Conservation (phyloP, 2,888 invertebrate species). For the Trypoxylon attenuatum region DNA sequence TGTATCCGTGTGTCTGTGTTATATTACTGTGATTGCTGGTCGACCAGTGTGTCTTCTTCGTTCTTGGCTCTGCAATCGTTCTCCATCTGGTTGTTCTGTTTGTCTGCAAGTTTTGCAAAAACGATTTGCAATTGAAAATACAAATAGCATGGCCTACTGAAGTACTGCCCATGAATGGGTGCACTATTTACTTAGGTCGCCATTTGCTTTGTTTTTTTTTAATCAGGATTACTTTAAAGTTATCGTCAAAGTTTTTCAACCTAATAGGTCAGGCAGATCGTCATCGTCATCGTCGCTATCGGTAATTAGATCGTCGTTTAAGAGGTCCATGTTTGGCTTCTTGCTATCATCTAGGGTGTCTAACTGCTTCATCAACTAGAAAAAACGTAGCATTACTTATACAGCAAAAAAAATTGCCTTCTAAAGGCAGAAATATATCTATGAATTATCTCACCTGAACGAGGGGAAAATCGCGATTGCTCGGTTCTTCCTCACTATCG, state of each 20-base stretch:
- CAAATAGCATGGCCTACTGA: slow-evolving; percentile 55
- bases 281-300: slow-evolving; percentile 79
- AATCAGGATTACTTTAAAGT: slow-evolving; percentile 49
- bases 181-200: slow-evolving; percentile 54
- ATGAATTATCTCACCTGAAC: too few species aligned
- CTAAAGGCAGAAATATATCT: too few species aligned
- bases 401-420: too few species aligned
- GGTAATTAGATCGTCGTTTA: too few species aligned
- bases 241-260: too few species aligned
- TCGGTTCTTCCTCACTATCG: slow-evolving; percentile 87
- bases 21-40: slow-evolving; percentile 50
- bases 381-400: too few species aligned
- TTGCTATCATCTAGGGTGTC: slow-evolving; percentile 78
- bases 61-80: slow-evolving; percentile 39
- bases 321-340: slow-evolving; percentile 85
- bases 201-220: slow-evolving; percentile 35
- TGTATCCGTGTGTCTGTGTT: too few species aligned
- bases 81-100: slow-evolving; percentile 35
- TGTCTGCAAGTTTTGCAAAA: slow-evolving; percentile 53
- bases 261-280: slow-evolving; percentile 81
- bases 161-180: slow-evolving; percentile 53
- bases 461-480: slow-evolving; percentile 77
- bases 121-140: slow-evolving; percentile 56
- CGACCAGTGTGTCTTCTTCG: slow-evolving; percentile 39
- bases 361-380: slow-evolving; percentile 84